Evolutionary conservation across 2,113 vertebrate genomes (phyloP), one percentile per base, ranked within the genome.

Genomic region (Cheilinus undulatus): DNA sequence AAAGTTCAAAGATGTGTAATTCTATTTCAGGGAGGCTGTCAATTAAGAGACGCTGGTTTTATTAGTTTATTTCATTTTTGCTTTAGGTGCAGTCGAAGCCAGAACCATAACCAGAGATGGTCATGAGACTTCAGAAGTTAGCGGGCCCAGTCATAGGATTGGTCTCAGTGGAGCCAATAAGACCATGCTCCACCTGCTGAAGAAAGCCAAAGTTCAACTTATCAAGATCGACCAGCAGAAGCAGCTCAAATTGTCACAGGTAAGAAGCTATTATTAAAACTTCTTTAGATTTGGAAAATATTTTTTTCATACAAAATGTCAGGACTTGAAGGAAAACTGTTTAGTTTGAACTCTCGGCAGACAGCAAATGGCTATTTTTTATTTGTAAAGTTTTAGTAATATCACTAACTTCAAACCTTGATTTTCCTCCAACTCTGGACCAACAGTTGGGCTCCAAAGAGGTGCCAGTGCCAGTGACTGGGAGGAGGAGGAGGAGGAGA

Each of bases 211-310:
- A 86, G 95, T 97, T 32, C 96, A 97, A 82, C 94, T 97, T 6
- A 95, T 97, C 80, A 96, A 96, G 87, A 97, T 97, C 0, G 96
- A 97, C 83, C 96, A 97, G 81, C 96, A 97, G 86, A 96, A 97
- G 67, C 93, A 94, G 80, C 88, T 93, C 7, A 95, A 94, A 66
- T 60, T 93, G 28, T 89, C 91, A 27, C 94, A 94, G 90, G 94
- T 94, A 69, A 79, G 50, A 64, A 13, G 3, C 14, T 0, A 3
- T n/a, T 2, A 43, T 23, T 12, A 61, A 34, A 42, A 14, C 20
- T 23, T 42, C 32, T 34, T 7, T 11, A 34, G 32, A 34, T 5
- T 1, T 34, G 3, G 5, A 34, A 11, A 34, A 34, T 8, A 10
- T 11, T 34, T 34, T 2, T 7, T 34, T 7, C 32, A 10, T 2